These are phyloP conservation scores for Argentina silus DNA, from an alignment of 2,797 vertebrate species.

Conservation along the genomic window DNA sequence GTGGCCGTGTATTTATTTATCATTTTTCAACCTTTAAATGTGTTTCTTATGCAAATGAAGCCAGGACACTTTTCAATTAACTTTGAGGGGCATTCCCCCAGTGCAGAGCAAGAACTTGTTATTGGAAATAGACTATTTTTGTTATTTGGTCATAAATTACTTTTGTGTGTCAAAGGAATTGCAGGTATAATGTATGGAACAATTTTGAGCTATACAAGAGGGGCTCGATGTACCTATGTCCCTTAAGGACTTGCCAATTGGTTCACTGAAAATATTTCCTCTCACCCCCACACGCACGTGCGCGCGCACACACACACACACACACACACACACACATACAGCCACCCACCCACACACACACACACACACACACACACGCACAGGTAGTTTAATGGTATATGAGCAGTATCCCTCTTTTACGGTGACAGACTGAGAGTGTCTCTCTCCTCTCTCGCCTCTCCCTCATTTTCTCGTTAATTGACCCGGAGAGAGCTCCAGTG, in stretches of 20 bases:
- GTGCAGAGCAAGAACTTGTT: constrained; percentile 65
- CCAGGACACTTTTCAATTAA: constrained; percentile 81
- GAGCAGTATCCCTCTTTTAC: constrained; percentile 66
- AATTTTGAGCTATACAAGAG: constrained; percentile 42
- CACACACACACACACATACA: constrained; percentile 7
- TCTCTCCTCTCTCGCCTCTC: constrained; percentile 51
- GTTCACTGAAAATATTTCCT: constrained; percentile 46
- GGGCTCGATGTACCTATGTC: constrained; percentile 43
- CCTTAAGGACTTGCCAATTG: constrained; percentile 57
- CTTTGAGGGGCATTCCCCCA: constrained; percentile 72
- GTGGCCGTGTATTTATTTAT: constrained; percentile 79
- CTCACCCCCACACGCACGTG: constrained; percentile 10
- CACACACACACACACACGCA: constrained; percentile 31
- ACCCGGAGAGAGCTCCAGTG: constrained; percentile 58
- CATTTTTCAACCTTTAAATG: constrained; percentile 81
- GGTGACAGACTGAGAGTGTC: constrained; percentile 64
- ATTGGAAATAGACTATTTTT: constrained; percentile 72
- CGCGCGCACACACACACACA: constrained; percentile 25
- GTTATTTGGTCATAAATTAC: constrained; percentile 70
- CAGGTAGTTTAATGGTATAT: constrained; percentile 57
- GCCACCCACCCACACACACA: constrained; percentile 5
- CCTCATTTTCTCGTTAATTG: constrained; percentile 74
- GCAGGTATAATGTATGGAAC: constrained; percentile 57
- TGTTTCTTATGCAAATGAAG: constrained; percentile 81
- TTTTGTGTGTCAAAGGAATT: constrained; percentile 66